Evolutionary conservation across 53 echinoderm and acorn worm species (phyloP).

Genomic region (Holothuria leucospilota): DNA sequence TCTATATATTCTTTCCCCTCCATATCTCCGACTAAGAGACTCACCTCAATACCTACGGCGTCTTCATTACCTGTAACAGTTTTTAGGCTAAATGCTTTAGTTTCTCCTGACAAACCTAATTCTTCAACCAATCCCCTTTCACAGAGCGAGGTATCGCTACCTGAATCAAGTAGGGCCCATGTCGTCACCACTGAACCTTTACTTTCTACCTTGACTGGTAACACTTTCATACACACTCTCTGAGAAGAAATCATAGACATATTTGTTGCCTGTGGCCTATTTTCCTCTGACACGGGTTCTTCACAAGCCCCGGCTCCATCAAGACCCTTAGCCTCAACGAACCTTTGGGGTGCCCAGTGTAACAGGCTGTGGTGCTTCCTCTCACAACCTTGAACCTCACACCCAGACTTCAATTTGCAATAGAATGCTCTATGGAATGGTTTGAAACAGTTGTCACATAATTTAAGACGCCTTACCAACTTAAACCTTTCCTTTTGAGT

Average conservation of each 20-base stretch:
- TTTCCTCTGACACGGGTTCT: not conserved
- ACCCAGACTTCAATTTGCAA: constrained; percentile 44
- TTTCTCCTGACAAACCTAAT: constrained; percentile 22
- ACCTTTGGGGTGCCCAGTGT: constrained; percentile 6
- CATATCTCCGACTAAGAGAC: not conserved
- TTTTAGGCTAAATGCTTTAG: constrained; percentile 15
- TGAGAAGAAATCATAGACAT: constrained; percentile 9
- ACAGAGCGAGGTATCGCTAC: constrained; percentile 61
- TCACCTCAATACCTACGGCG: constrained; percentile 1
- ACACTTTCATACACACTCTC: constrained; percentile 32
- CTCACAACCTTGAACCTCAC: constrained; percentile 49
- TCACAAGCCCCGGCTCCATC: not conserved
- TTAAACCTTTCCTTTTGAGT: constrained; percentile 38
- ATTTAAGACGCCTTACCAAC: constrained; percentile 32
- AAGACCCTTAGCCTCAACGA: too few species aligned
- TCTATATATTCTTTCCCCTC: not conserved
- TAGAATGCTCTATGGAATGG: constrained; percentile 45
- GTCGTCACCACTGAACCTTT: constrained; percentile 26
- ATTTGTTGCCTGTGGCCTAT: not conserved
- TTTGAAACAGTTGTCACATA: constrained; percentile 69
- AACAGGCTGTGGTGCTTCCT: constrained; percentile 67
- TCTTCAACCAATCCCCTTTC: constrained; percentile 46
- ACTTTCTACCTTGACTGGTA: constrained; percentile 19
- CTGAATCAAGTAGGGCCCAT: constrained; percentile 64
- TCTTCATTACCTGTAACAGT: constrained; percentile 4